Conservation (phyloP, 1,140 invertebrate species). For the Tenebrio molitor region DNA sequence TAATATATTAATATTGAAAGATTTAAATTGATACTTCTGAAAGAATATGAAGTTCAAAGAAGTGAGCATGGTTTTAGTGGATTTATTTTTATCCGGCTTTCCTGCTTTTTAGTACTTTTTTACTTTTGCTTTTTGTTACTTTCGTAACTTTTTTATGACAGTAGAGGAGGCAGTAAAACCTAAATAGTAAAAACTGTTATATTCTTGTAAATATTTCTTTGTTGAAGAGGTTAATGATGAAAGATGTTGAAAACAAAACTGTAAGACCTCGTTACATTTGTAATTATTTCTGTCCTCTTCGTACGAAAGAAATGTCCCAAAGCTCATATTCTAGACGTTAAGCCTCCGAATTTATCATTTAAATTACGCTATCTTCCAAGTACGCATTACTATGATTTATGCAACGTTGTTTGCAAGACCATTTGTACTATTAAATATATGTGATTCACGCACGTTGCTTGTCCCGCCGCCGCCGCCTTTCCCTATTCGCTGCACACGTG, state of each 20-base stretch:
- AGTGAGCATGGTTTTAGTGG: constrained; percentile 31
- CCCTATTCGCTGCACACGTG: constrained; percentile 32
- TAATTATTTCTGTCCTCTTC: constrained; percentile 31
- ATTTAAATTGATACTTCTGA: constrained; percentile 21
- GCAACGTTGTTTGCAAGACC: constrained; percentile 48
- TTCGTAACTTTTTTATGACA: constrained; percentile 35
- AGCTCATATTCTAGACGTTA: constrained; percentile 47
- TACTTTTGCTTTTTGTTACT: constrained; percentile 38
- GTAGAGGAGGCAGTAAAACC: constrained; percentile 32
- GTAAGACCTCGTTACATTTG: constrained; percentile 29
- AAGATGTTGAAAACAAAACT: constrained; percentile 30
- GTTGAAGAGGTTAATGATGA: constrained; percentile 23
- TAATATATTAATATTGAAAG: background rate
- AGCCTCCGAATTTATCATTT: constrained; percentile 47
- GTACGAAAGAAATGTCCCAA: constrained; percentile 41
- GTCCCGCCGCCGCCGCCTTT: constrained; percentile 26
- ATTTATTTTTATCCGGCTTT: constrained; percentile 34
- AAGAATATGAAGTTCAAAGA: constrained; percentile 17
- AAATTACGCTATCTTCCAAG: constrained; percentile 49
- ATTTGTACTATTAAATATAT: constrained; percentile 50
- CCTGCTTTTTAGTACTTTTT: constrained; percentile 21
- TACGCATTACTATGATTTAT: constrained; percentile 50
- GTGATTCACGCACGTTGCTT: constrained; percentile 46
- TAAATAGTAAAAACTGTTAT: constrained; percentile 40
- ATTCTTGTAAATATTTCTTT: constrained; percentile 33